Base-by-base conservation (phyloP, 2,797 vertebrate species). In the Lates japonicus region DNA sequence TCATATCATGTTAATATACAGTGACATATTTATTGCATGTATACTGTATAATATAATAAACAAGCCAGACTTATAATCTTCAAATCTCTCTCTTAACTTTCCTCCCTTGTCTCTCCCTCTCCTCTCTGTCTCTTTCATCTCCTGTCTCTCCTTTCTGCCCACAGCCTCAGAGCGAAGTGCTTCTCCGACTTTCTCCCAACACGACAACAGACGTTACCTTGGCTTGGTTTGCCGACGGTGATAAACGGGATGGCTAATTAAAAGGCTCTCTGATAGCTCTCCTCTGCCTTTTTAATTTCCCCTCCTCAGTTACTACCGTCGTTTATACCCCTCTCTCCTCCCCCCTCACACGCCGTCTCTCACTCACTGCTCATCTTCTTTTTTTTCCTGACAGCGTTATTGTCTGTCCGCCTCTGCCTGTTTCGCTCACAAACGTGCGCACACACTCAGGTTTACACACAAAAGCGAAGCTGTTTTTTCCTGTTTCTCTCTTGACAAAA, bases 181-280 rank as follows among this genome's bases (percentile, higher is more conserved):
- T 81, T 74, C 39, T 75, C 76, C 44, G 22, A 81, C 70, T 86
- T 85, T 68, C 85, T 90, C 86, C 76, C 77, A 77, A 75, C 87
- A 76, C 49, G 67, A 86, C 90, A 91, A 80, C 88, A 90, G 90
- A 90, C 85, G 82, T 82, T 29, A 77, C 82, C 73, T 87, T 77
- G 70, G 80, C 59, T 79, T 11, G 37, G 69, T 81, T 78, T 86
- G 89, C 91, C 76, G 13, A 65, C 49, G 78, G 90, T 88, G 90
- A 94, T 94, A 86, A 94, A 93, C 68, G 5, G 81, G 79, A 76
- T 49, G 84, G 83, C 88, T 94, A 93, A 95, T 95, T 95, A 95
- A 93, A 94, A 92, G 83, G 68, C 72, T 88, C 86, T 91, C 86
- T 90, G 84, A 93, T 92, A 83, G 89, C 88, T 87, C 92, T 91